A percentile compares a stretch with the other conserved stretches of the same genome.
These are phyloP conservation scores for Phataginus tetradactyla DNA, from an alignment of 2,797 vertebrate species.

Conservation along the genomic window DNA sequence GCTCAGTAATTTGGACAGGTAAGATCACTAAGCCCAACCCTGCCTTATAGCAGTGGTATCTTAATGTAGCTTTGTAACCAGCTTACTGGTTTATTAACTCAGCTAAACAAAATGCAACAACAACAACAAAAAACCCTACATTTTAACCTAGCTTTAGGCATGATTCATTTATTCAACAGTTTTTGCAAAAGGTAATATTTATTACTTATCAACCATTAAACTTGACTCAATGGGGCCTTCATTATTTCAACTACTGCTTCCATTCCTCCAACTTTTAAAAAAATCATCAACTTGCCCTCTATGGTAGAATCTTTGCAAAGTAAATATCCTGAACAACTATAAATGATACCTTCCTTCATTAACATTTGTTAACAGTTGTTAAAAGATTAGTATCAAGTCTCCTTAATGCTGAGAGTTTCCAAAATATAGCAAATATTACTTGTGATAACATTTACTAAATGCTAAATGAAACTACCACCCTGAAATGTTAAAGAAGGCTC, in stretches of 20 bases:
- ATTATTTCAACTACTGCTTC: slow-evolving; percentile 35
- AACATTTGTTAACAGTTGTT: not conserved
- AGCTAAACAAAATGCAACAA: not conserved
- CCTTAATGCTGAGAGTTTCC: not conserved
- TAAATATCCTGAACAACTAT: slow-evolving; percentile 25
- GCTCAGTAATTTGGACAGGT: slow-evolving; percentile 47
- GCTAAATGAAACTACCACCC: not conserved
- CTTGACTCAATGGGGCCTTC: not conserved
- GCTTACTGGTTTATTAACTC: not conserved
- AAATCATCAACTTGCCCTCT: not conserved
- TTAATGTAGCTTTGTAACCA: not conserved
- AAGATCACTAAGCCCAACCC: not conserved
- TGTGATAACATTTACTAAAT: slow-evolving; percentile 17
- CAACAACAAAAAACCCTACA: not conserved
- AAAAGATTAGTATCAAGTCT: not conserved
- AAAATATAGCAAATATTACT: slow-evolving; percentile 12
- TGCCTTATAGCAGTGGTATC: not conserved
- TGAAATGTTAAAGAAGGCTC: not conserved
- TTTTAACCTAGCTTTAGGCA: slow-evolving; percentile 17
- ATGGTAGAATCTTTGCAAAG: not conserved
- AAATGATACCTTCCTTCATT: slow-evolving; percentile 5
- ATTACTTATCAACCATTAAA: slow-evolving; percentile 41
- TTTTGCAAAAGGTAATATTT: slow-evolving; percentile 42
- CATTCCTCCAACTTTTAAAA: not conserved
- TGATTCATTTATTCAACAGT: not conserved